Percentiles rank a stretch among this genome's conserved stretches.
Conservation (phyloP, 2,888 invertebrate species). For the Prenolepis imparis region DNA sequence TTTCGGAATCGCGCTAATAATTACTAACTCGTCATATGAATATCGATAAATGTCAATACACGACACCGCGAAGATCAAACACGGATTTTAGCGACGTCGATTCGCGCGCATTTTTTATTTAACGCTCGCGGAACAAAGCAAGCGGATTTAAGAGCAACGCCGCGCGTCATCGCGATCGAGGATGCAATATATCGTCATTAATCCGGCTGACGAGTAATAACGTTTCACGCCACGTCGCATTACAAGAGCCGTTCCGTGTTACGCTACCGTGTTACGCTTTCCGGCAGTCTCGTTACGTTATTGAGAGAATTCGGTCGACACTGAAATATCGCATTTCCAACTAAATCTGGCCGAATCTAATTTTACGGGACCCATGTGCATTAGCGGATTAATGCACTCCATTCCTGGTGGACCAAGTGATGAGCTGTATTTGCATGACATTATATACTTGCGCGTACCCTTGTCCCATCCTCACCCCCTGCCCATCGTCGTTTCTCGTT, state of each 20-base stretch:
- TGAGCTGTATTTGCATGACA: constrained; percentile 84
- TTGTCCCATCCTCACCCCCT: constrained; percentile 57
- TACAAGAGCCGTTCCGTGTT: constrained; percentile 45
- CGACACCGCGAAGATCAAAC: background rate
- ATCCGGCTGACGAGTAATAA: constrained; percentile 67
- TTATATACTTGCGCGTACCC: constrained; percentile 81
- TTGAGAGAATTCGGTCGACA: constrained; percentile 73
- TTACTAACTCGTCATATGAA: constrained; percentile 38
- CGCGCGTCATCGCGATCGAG: constrained; percentile 64
- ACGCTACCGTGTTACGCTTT: constrained; percentile 1
- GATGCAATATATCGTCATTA: constrained; percentile 67
- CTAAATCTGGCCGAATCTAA: constrained; percentile 83
- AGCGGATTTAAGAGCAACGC: constrained; percentile 57
- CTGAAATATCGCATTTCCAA: constrained; percentile 80
- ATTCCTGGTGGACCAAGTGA: constrained; percentile 82
- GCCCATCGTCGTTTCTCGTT: constrained; percentile 58
- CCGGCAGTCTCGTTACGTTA: constrained; percentile 59
- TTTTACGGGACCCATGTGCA: constrained; percentile 83
- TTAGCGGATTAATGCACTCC: constrained; percentile 84
- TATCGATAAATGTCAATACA: constrained; percentile 31
- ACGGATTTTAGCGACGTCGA: constrained; percentile 1
- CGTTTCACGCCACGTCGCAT: constrained; percentile 68
- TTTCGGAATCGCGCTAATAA: constrained; percentile 21
- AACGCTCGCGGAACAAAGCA: background rate
- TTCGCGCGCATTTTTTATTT: constrained; percentile 70